Percentiles rank a stretch among this genome's conserved stretches.
These are phyloP conservation scores for Salvelinus sp. DNA, from an alignment of 2,113 vertebrate species.

Conservation along the genomic window DNA sequence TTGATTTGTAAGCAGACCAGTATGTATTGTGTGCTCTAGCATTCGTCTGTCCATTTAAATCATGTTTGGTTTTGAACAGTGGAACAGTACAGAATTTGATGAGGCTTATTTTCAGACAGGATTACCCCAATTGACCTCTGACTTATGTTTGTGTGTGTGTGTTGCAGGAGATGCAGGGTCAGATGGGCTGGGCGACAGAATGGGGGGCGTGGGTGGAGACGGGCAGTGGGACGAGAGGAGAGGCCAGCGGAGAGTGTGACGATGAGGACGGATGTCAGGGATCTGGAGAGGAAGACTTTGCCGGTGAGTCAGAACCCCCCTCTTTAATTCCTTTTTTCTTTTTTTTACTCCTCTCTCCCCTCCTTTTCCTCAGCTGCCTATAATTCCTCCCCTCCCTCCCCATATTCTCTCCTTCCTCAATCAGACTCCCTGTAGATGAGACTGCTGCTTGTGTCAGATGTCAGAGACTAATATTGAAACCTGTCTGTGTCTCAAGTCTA, in stretches of 20 bases:
- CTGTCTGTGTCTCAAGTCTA: neutral
- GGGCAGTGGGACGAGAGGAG: conserved; percentile 68
- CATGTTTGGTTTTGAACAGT: neutral
- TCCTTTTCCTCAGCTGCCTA: neutral
- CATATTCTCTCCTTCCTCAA: neutral
- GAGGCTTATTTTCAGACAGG: no score
- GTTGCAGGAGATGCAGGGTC: conserved; percentile 72
- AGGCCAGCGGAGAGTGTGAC: conserved; percentile 81
- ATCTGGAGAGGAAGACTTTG: conserved; percentile 69
- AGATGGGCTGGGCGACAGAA: conserved; percentile 57
- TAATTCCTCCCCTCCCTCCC: neutral
- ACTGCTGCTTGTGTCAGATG: neutral
- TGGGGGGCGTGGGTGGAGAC: conserved; percentile 37
- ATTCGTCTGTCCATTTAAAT: neutral
- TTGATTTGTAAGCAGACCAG: neutral
- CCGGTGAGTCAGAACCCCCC: conserved; percentile 58
- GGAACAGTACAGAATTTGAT: no score
- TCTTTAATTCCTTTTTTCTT: no score
- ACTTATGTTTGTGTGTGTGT: conserved; percentile 14
- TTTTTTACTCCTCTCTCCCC: neutral
- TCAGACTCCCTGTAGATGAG: neutral
- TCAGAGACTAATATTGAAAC: neutral
- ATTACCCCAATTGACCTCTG: conserved; percentile 35
- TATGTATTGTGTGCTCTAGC: conserved; percentile 10
- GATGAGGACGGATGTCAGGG: conserved; percentile 89